These are phyloP conservation scores for Malurus splendens DNA, from an alignment of 2,797 vertebrate genomes.

Conservation along the genomic window DNA sequence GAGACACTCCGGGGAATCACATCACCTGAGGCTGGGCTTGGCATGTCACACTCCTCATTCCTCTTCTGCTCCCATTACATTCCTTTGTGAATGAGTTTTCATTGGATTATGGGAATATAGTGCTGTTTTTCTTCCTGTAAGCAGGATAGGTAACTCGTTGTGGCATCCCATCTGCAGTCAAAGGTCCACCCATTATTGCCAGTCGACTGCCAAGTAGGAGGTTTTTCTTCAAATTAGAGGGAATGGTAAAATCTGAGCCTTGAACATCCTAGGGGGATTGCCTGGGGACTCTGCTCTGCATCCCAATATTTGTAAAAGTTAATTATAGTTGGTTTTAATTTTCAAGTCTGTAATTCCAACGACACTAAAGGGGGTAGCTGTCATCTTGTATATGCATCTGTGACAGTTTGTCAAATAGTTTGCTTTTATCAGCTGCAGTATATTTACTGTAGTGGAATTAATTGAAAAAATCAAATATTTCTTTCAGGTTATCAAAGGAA, in stretches of 20 bases:
- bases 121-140: background rate
- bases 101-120: background rate
- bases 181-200: background rate
- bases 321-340: background rate
- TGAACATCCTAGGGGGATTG: background rate
- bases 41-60: background rate
- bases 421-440: background rate
- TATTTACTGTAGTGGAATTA: background rate
- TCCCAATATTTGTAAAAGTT: background rate
- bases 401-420: background rate
- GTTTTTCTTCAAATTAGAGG: background rate
- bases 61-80: background rate
- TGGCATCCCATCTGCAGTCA: background rate
- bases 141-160: accelerated
- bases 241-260: background rate
- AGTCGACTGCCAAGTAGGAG: background rate
- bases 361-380: background rate
- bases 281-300: background rate
- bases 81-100: background rate
- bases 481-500: background rate
- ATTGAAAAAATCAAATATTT: background rate
- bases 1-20: background rate
- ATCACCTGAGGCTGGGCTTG: background rate
- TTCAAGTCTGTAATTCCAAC: background rate
- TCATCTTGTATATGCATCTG: background rate